Evolutionary conservation across 2,797 vertebrate genomes (phyloP).

Genomic region (Garrulus glandarius): DNA sequence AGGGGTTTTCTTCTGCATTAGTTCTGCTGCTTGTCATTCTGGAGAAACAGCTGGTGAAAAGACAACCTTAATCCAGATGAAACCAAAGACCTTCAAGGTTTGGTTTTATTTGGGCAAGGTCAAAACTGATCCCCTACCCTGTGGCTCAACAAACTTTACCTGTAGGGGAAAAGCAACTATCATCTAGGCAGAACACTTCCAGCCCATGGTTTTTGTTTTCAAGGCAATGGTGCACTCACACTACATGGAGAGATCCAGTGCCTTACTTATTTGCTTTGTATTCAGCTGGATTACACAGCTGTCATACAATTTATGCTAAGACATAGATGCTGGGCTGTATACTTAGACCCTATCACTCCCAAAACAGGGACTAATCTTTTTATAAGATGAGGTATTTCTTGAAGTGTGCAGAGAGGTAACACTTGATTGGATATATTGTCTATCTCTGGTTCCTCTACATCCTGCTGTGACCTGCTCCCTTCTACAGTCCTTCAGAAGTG

Average conservation of each 20-base stretch:
- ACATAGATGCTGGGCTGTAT: neutral
- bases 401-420: neutral
- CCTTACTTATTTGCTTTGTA: neutral
- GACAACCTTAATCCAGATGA: neutral
- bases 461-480: neutral
- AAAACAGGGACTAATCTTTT: neutral
- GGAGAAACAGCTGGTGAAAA: neutral
- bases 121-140: neutral
- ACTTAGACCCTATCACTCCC: neutral
- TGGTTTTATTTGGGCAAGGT: neutral
- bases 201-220: neutral
- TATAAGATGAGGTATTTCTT: neutral
- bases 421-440: neutral
- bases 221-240: neutral
- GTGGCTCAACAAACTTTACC: rapidly evolving
- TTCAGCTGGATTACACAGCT: neutral
- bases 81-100: neutral
- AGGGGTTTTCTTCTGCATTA: neutral
- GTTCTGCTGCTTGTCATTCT: neutral
- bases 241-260: neutral
- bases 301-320: neutral
- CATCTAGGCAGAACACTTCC: neutral
- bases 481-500: neutral
- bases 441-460: neutral
- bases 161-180: neutral